phyloP scores from a whole-genome alignment of 2,797 vertebrate species.

The Ammospiza maritima region DNA sequence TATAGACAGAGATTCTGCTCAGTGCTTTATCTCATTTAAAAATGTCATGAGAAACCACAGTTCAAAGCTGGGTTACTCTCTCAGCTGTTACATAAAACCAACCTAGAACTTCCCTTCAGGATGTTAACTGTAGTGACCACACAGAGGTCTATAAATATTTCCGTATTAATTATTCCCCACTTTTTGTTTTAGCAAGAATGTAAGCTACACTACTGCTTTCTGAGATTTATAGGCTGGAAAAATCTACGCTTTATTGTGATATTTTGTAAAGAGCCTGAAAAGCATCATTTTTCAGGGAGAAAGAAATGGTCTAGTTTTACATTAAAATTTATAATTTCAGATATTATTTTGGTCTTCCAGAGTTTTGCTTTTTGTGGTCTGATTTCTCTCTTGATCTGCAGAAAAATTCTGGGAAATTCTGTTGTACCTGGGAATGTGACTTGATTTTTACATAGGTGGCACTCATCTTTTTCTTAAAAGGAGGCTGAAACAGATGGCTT shows the following conservation, averaged over 20 bases:
- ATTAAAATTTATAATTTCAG: not conserved
- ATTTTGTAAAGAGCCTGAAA: not conserved
- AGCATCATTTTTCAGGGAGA: not conserved
- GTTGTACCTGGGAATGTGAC: not conserved
- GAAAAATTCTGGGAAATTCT: not conserved
- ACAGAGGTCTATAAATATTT: not conserved
- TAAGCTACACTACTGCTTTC: not conserved
- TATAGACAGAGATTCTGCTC: not conserved
- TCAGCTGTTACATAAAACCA: not conserved
- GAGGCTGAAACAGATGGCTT: not conserved
- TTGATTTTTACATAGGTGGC: not conserved
- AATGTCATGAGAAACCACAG: not conserved
- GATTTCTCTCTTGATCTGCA: not conserved
- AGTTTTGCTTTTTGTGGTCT: not conserved
- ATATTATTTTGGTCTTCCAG: not conserved
- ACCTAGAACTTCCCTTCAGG: not conserved
- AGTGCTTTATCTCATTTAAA: not conserved
- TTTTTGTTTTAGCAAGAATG: not conserved
- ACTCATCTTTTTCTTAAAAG: not conserved
- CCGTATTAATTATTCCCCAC: not conserved
- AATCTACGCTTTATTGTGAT: not conserved
- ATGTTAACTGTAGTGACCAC: not conserved
- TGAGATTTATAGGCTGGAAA: not conserved
- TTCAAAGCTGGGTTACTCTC: fast-evolving
- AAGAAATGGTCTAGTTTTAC: not conserved